Percentiles rank a stretch among this genome's conserved stretches.
Evolutionary conservation across 2,888 invertebrate genomes (phyloP).

Genomic region (Zaprionus bogoriensis): DNA sequence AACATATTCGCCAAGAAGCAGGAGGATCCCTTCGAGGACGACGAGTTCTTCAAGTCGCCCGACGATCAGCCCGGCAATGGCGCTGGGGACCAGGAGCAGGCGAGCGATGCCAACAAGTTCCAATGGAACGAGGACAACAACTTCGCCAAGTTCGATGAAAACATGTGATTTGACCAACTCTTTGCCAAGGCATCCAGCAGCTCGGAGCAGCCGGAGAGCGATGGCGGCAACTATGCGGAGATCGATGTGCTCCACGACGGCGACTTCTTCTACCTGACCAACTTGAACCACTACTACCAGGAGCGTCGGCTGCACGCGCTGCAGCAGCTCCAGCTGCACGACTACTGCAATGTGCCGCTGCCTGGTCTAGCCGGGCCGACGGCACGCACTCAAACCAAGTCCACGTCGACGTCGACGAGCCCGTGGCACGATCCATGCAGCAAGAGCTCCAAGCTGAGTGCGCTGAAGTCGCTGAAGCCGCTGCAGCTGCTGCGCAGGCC

Average conservation of each 20-base stretch:
- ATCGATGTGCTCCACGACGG: slow-evolving; percentile 75
- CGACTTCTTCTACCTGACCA: slow-evolving; percentile 75
- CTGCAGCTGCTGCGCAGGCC: slow-evolving; percentile 70
- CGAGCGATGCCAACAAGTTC: slow-evolving; percentile 57
- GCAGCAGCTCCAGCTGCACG: slow-evolving; percentile 35
- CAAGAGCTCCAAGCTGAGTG: too few species aligned
- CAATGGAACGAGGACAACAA: slow-evolving; percentile 82
- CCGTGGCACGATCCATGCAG: slow-evolving; percentile 73
- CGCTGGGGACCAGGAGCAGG: slow-evolving; percentile 28
- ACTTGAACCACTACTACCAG: slow-evolving; percentile 78
- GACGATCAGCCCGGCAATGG: slow-evolving; percentile 41
- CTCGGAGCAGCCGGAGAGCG: slow-evolving; percentile 28
- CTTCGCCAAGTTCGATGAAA: slow-evolving; percentile 83
- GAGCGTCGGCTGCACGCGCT: slow-evolving; percentile 56
- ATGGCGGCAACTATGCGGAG: slow-evolving; percentile 71
- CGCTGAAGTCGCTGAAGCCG: slow-evolving; percentile 30
- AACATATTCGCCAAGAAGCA: slow-evolving; percentile 93
- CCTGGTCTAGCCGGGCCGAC: too few species aligned
- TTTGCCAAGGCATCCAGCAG: slow-evolving; percentile 64
- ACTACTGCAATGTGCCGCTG: slow-evolving; percentile 56
- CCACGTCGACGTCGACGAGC: slow-evolving; percentile 61
- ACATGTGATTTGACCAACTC: slow-evolving; percentile 83
- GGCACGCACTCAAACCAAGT: slow-evolving; percentile 27
- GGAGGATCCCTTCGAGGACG: slow-evolving; percentile 95
- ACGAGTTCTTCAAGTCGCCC: slow-evolving; percentile 89